phyloP scores from a whole-genome alignment of 2,888 invertebrate genomes.

The Augiades crinisus region DNA sequence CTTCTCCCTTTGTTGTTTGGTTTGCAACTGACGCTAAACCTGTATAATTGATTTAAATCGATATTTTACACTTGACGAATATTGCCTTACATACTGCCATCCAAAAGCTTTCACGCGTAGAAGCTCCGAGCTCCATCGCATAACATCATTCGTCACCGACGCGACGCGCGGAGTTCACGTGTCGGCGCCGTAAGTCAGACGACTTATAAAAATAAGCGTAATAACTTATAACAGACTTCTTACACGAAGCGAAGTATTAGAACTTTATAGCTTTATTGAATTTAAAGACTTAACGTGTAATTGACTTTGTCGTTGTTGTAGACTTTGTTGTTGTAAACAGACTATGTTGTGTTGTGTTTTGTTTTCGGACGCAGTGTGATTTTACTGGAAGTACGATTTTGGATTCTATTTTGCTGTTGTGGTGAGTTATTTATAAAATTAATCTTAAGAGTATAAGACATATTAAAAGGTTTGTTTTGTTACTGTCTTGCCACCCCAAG shows the following conservation, averaged over 20 bases:
- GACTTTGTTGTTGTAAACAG: constrained; percentile 9
- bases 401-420: constrained; percentile 10
- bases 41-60: too few relatives aligned
- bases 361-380: constrained; percentile 20
- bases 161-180: constrained; percentile 37
- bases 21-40: too few relatives aligned
- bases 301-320: constrained; percentile 17
- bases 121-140: constrained; percentile 29
- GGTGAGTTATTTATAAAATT: constrained; percentile 4
- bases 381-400: constrained; percentile 10
- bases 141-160: constrained; percentile 30
- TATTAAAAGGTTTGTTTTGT: too few relatives aligned
- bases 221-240: constrained; percentile 7
- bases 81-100: constrained; percentile 36
- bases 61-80: too few relatives aligned
- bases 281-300: background rate
- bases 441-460: too few relatives aligned
- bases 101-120: constrained; percentile 50
- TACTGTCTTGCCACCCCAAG: too few relatives aligned
- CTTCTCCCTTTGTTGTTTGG: too few relatives aligned
- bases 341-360: constrained; percentile 15
- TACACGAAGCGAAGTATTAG: background rate
- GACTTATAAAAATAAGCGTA: too few relatives aligned
- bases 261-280: background rate
- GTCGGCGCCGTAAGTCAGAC: background rate